Base-by-base conservation (phyloP, 2,797 vertebrate genomes). In the Pseudopleuronectes americanus region DNA sequence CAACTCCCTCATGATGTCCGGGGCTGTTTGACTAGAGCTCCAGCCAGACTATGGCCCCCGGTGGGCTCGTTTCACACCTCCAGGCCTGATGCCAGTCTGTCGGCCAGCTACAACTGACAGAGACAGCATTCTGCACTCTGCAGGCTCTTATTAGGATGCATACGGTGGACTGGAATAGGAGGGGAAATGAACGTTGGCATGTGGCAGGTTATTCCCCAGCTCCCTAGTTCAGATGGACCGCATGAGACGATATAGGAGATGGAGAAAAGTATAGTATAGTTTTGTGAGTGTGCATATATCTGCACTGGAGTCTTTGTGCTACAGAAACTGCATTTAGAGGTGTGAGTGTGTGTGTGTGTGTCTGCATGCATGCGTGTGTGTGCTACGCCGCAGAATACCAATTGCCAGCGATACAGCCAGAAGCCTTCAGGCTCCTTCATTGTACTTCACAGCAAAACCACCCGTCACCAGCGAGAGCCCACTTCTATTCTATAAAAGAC, bases 1-100 rank as follows among this genome's bases (percentile, higher is more conserved):
- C n/a, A 45, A 45, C 54, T 66, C 68, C 71, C 74, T 63, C 45
- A 71, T 85, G 80, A 85, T 83, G 76, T 84, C 75, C 81, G 6
- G 54, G 65, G 70, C 74, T 66, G 87, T 84, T 84, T 84, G 88
- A 89, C 84, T 85, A 73, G 57, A 80, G 84, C 84, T 83, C 71
- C 53, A 74, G 79, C 71, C 82, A 87, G 86, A 87, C 87, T 83
- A 85, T 59, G 66, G 78, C 76, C 84, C 86, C 84, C 83, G 74
- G 75, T 45, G 75, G 87, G 75, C 86, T 88, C 80, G 72, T 91
- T 89, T 89, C 84, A 85, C 64, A 84, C 81, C 81, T 83, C 68
- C 56, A 64, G 84, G 71, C 73, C 61, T 56, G 73, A 75, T 84
- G 83, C 80, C 87, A 89, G 74, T 81, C 82, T 72, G 75, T 74